These are phyloP conservation scores for Atrina japonica DNA, from an alignment of 2,888 invertebrate species.

Conservation along the genomic window DNA sequence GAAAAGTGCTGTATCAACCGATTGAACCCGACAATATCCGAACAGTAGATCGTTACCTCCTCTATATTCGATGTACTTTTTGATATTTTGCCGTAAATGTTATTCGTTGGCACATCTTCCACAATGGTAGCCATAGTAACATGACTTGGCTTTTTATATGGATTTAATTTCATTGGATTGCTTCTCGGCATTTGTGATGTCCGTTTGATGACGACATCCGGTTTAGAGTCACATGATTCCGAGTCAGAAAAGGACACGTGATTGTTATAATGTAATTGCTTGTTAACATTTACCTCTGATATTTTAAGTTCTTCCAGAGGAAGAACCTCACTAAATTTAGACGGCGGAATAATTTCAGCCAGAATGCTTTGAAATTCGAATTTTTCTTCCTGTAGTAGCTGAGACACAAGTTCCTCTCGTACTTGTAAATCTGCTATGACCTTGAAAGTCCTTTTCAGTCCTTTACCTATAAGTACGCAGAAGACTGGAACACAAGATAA, in stretches of 20 bases:
- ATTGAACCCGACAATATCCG: slow-evolving; percentile 34
- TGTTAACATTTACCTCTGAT: background rate
- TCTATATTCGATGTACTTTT: slow-evolving; percentile 1
- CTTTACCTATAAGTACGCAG: background rate
- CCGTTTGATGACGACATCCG: background rate
- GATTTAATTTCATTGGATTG: slow-evolving; percentile 6
- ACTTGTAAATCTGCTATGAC: background rate
- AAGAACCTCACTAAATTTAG: slow-evolving; percentile 17
- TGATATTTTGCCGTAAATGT: slow-evolving; percentile 5
- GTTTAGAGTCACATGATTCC: background rate
- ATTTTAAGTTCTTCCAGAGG: slow-evolving; percentile 3
- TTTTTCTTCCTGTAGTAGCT: slow-evolving; percentile 6
- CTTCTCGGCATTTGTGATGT: background rate
- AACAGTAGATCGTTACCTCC: slow-evolving; percentile 30
- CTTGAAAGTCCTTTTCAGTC: background rate
- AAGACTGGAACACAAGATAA: background rate
- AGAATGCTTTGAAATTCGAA: slow-evolving; percentile 9
- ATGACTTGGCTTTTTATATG: slow-evolving; percentile 3
- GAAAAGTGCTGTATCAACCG: slow-evolving; percentile 17
- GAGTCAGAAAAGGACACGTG: slow-evolving; percentile 4
- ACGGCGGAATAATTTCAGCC: slow-evolving; percentile 14
- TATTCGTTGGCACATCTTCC: slow-evolving; percentile 1
- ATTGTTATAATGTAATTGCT: background rate
- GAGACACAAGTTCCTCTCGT: background rate
- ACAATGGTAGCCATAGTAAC: slow-evolving; percentile 4